phyloP scores from a whole-genome alignment of 2,113 vertebrate species.

The Chaetops frenatus region DNA sequence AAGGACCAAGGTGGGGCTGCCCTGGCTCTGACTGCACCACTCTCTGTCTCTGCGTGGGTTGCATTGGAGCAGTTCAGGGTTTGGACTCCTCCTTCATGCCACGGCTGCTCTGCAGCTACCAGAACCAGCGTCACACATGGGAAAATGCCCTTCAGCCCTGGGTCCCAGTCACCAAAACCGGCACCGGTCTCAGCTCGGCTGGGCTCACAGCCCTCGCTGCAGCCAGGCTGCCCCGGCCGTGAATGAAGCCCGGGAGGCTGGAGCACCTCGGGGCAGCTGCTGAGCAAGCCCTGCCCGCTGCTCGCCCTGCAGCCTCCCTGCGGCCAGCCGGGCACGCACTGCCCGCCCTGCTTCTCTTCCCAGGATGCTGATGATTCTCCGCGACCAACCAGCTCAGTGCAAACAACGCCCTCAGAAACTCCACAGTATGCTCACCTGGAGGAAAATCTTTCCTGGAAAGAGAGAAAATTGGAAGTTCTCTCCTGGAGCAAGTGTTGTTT shows the following conservation, averaged over 20 bases:
- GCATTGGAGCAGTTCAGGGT: background rate
- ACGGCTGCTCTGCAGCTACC: fast-evolving
- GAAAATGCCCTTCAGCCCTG: fast-evolving
- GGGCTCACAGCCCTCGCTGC: background rate
- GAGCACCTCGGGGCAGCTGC: background rate
- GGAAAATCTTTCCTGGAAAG: background rate
- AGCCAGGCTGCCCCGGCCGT: background rate
- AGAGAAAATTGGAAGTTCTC: background rate
- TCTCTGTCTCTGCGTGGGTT: fast-evolving
- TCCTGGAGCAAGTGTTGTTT: background rate
- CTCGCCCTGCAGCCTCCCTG: background rate
- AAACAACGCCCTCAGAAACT: background rate
- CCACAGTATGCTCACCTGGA: background rate
- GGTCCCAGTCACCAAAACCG: background rate
- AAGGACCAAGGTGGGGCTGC: background rate
- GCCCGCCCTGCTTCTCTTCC: background rate
- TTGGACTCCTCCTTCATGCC: background rate
- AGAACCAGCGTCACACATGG: background rate
- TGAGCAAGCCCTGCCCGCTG: background rate
- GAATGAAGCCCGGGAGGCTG: background rate
- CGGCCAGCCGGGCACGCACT: background rate
- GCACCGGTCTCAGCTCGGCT: background rate
- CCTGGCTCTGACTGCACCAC: background rate
- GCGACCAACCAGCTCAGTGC: background rate
- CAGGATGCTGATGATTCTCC: background rate